Conservation (phyloP, 1,140 invertebrate species). For the Nebria ingens region DNA sequence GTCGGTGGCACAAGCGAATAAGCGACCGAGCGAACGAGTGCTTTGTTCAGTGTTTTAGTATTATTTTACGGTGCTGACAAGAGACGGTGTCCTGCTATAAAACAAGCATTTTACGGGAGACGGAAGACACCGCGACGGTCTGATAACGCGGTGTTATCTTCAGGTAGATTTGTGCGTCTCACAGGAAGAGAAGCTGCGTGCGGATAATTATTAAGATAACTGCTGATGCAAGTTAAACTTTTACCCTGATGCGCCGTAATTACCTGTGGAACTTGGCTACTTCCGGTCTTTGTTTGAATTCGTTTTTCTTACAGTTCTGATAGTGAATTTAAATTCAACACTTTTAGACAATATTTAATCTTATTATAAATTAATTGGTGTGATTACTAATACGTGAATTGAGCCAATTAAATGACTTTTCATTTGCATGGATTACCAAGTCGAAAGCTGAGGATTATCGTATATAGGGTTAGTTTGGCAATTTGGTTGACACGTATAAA, state of each 20-base stretch:
- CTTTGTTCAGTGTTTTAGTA: constrained; percentile 15
- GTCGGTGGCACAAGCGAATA: neutral
- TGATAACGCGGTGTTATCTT: neutral
- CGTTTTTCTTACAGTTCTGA: constrained; percentile 8
- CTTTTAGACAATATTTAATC: no score
- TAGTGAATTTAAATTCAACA: no score
- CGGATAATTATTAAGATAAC: constrained; percentile 23
- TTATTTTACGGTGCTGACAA: constrained; percentile 21
- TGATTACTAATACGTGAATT: constrained; percentile 6
- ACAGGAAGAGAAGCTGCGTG: constrained; percentile 19
- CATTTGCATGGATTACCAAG: constrained; percentile 8
- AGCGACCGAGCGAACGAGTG: no score
- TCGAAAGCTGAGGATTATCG: constrained; percentile 9
- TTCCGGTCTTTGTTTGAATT: constrained; percentile 7
- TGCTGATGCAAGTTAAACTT: constrained; percentile 19
- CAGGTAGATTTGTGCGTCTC: constrained; percentile 11
- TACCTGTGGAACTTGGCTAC: neutral
- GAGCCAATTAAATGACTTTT: constrained; percentile 9
- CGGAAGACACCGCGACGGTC: neutral
- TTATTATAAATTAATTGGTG: no score
- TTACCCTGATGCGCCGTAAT: constrained; percentile 21
- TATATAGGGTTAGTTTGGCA: constrained; percentile 11
- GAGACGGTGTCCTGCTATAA: constrained; percentile 19
- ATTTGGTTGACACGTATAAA: neutral
- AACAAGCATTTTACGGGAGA: constrained; percentile 18